Evolutionary conservation across 2,797 vertebrate genomes (phyloP), one percentile per base, ranked within the genome.

Genomic region (Gorsachius magnificus): DNA sequence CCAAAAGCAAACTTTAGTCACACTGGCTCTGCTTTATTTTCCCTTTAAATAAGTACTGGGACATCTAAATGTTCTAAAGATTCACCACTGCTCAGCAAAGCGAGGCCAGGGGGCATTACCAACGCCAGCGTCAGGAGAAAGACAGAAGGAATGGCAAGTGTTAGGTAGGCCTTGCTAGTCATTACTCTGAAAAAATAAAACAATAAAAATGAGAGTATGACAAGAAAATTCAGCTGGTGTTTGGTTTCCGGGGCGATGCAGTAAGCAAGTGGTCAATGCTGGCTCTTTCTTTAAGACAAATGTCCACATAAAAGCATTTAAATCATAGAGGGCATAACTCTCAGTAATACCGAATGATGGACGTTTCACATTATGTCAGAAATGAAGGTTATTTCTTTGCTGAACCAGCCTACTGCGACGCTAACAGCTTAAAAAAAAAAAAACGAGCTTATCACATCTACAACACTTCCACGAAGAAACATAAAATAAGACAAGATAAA

Each of bases 381-480:
- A 95, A 38, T 11, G 48, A 88, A 77, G 95, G 89, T 16, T 87
- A 68, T 87, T 83, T 31, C 94, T 94, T 21, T 53, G 87, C 92
- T 92, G 82, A 96, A 58, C 85, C 79, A 90, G 56, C 41, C 89
- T 83, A 74, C 12, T 16, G 89, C 92, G 93, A 90, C 92, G 70
- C 84, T 5, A 79, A 88, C 54, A 53, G 85, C 80, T 94, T 43
- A n/a, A 71, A 89, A 82, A 95, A 83, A 82, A 90, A 92, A 78
- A 79, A 93, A 16, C 28, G 76, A 89, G 54, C 81, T 93, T 43
- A 86, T 93, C 90, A 69, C 65, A 85, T 48, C 79, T 75, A 81
- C 75, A 88, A 3, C 38, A 15, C 48, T 91, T 83, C n/a, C 61
- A 83, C 84, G 68, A 36, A 41, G 31, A 45, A 82, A 76, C 83